Percentiles rank a stretch among this genome's conserved stretches.
phyloP scores from a whole-genome alignment of 2,797 vertebrate genomes.

The Simalia tracyae region DNA sequence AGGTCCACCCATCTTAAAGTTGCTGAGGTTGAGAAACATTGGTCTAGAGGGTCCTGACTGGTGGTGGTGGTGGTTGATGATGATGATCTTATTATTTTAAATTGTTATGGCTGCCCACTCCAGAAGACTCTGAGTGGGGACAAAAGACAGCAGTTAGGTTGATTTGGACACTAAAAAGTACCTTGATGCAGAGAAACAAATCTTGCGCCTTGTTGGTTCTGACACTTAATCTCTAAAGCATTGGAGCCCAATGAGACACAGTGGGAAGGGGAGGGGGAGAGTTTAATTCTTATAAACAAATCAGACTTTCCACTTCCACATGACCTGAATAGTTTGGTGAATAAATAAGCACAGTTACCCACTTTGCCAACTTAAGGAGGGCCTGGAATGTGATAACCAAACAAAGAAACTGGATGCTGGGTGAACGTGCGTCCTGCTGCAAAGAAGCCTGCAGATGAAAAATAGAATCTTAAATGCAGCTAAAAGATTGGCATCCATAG shows the following conservation, averaged over 20 bases:
- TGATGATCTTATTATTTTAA: not conserved
- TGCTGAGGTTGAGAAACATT: not conserved
- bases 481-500: not conserved
- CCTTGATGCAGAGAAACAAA: not conserved
- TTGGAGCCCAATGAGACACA: not conserved
- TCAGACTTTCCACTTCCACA: not conserved
- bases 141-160: not conserved
- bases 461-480: not conserved
- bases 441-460: not conserved
- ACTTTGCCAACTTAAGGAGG: not conserved
- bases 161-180: not conserved
- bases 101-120: not conserved
- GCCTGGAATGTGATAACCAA: not conserved
- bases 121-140: not conserved
- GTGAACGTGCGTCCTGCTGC: not conserved
- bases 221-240: not conserved
- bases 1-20: not conserved
- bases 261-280: not conserved
- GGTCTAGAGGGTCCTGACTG: not conserved
- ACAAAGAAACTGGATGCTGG: not conserved
- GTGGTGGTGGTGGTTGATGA: not conserved
- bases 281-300: not conserved
- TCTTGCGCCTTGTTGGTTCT: not conserved
- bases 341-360: not conserved
- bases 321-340: not conserved